These are phyloP conservation scores for Bos taurus DNA, from an alignment of 2,113 vertebrate species.

Conservation along the genomic window DNA sequence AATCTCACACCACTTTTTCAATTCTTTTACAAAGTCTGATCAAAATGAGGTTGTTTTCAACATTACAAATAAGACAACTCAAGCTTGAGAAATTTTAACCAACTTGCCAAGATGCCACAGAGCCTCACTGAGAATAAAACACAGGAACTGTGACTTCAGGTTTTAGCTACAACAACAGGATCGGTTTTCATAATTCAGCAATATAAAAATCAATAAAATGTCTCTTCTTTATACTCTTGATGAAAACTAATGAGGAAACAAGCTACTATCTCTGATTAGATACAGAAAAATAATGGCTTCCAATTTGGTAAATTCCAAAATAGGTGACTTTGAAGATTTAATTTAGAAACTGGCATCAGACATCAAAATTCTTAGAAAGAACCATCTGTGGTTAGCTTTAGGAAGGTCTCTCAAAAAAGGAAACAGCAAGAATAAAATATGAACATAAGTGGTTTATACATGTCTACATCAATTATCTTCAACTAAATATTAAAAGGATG, in stretches of 20 bases:
- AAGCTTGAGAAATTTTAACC: neutral
- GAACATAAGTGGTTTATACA: neutral
- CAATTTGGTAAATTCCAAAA: constrained; percentile 1
- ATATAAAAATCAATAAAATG: constrained; percentile 3
- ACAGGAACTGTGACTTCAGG: neutral
- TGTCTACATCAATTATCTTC: neutral
- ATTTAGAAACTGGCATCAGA: neutral
- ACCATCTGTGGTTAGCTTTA: neutral
- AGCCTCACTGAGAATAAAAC: neutral
- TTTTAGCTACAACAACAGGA: neutral
- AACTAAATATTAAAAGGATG: neutral
- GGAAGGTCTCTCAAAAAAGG: neutral
- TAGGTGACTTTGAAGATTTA: neutral
- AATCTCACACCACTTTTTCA: neutral
- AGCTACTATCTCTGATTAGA: neutral
- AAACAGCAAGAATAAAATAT: neutral
- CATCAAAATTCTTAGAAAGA: constrained; percentile 11
- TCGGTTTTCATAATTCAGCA: constrained; percentile 24
- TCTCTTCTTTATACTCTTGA: neutral
- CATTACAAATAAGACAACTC: neutral
- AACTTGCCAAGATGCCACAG: neutral
- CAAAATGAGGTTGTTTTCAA: neutral
- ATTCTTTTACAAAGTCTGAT: neutral
- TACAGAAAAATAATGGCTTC: neutral
- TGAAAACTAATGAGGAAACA: neutral